A percentile compares a stretch with the other conserved stretches of the same genome.
Evolutionary conservation across 2,888 invertebrate species (phyloP).

Genomic region (Catocala sponsa): DNA sequence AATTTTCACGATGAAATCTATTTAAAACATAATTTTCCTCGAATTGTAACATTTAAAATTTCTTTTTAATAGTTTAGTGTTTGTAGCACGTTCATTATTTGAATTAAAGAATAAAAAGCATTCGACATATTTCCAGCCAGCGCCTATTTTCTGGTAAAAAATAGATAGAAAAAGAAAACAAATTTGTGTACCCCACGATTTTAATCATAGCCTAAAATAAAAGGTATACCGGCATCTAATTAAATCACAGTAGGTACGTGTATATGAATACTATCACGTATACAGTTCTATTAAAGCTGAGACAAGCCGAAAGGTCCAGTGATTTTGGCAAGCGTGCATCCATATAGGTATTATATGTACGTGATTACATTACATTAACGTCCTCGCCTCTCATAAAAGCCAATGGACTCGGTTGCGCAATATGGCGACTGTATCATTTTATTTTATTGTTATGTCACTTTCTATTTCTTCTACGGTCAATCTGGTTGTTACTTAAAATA

Average conservation of each 20-base stretch:
- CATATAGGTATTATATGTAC: constrained; percentile 41
- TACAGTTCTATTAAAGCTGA: constrained; percentile 34
- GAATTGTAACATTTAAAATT: too few relatives aligned
- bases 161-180: too few relatives aligned
- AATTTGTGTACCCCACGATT: too few relatives aligned
- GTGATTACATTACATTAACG: constrained; percentile 71
- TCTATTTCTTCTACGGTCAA: constrained; percentile 61
- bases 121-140: too few relatives aligned
- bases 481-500: constrained; percentile 39
- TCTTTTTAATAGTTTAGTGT: too few relatives aligned
- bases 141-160: too few relatives aligned
- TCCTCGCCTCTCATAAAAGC: constrained; percentile 73
- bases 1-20: too few relatives aligned
- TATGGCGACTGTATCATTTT: constrained; percentile 75
- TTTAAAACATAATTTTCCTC: too few relatives aligned
- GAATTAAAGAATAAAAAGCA: too few relatives aligned
- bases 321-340: constrained; percentile 35
- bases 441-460: constrained; percentile 76
- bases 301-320: constrained; percentile 25
- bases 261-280: constrained; percentile 35
- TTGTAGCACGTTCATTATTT: too few relatives aligned
- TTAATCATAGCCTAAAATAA: background rate
- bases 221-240: background rate
- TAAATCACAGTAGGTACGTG: background rate
- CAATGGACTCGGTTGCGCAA: constrained; percentile 68